Conservation (phyloP, 1,140 invertebrate genomes). For the Phocides pigmalion region DNA sequence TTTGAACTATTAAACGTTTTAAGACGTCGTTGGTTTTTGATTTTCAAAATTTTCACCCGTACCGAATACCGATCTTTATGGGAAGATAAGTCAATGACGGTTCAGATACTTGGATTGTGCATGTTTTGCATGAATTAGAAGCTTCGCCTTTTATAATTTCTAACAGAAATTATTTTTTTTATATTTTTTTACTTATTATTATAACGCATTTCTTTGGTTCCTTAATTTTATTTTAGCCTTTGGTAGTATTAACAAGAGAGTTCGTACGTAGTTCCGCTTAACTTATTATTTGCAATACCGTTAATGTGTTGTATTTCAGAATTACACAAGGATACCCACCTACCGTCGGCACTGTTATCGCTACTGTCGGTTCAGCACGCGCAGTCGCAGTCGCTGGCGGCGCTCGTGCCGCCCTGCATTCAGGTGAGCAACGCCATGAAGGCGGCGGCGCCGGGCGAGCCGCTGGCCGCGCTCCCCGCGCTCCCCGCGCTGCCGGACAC, state of each 20-base stretch:
- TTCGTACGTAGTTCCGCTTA: slow-evolving; percentile 70
- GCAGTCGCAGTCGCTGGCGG: slow-evolving; percentile 50
- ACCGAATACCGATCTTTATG: slow-evolving; percentile 60
- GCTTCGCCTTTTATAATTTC: slow-evolving; percentile 81
- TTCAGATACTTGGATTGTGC: slow-evolving; percentile 67
- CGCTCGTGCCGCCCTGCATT: slow-evolving; percentile 57
- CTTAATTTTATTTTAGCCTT: slow-evolving; percentile 82
- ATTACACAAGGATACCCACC: slow-evolving; percentile 62
- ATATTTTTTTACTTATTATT: slow-evolving; percentile 68
- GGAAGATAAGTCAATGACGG: slow-evolving; percentile 72
- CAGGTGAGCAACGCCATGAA: slow-evolving; percentile 52
- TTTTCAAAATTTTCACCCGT: slow-evolving; percentile 41
- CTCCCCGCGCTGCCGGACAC: slow-evolving; percentile 18
- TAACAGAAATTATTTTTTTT: slow-evolving; percentile 78
- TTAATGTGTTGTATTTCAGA: slow-evolving; percentile 78
- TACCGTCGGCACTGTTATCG: slow-evolving; percentile 68
- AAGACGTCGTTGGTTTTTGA: slow-evolving; percentile 54
- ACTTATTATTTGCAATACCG: slow-evolving; percentile 76
- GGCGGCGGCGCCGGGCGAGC: slow-evolving; percentile 29
- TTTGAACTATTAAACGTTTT: slow-evolving; percentile 74
- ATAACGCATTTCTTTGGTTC: slow-evolving; percentile 84
- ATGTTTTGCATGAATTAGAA: slow-evolving; percentile 82
- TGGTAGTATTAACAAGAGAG: slow-evolving; percentile 78
- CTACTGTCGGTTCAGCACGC: slow-evolving; percentile 65
- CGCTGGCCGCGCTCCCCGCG: slow-evolving; percentile 38